Evolutionary conservation across 2,888 invertebrate genomes (phyloP).

Genomic region (Ophion obscuratus): DNA sequence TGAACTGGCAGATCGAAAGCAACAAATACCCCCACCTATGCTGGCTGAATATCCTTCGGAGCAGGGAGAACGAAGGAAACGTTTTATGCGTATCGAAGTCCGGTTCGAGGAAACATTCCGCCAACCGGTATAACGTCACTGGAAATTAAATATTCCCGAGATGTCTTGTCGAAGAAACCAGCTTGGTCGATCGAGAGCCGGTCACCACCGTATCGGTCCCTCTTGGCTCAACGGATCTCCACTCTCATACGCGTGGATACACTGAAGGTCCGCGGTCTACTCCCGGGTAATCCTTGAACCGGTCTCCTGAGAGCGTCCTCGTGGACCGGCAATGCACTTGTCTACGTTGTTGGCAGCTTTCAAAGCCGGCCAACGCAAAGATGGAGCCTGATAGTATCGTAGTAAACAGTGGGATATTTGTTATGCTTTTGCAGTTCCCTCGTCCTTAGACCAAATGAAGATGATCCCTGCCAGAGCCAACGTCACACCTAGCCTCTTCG

Average conservation of each 20-base stretch:
- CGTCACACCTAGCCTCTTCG: too few relatives aligned
- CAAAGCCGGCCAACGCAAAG: neutral
- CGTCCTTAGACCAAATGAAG: neutral
- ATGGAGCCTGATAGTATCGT: neutral
- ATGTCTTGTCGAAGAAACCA: neutral
- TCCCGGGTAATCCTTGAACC: conserved; percentile 61
- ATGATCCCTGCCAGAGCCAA: neutral
- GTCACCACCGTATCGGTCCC: conserved; percentile 18
- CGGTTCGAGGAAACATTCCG: neutral
- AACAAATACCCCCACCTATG: neutral
- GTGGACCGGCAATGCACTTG: conserved; percentile 44
- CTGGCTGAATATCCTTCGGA: neutral
- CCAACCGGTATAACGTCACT: conserved; percentile 10
- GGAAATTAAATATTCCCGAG: conserved; percentile 1
- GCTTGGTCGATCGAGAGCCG: conserved; percentile 35
- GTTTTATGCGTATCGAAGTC: neutral
- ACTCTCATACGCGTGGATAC: conserved; percentile 36
- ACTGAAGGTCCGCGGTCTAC: conserved; percentile 44
- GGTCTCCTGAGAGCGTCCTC: conserved; percentile 57
- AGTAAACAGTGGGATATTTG: neutral
- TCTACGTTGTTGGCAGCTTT: neutral
- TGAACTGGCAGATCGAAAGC: neutral
- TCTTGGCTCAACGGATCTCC: conserved; percentile 22
- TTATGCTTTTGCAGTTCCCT: neutral
- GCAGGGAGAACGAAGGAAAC: conserved; percentile 8